Percentiles rank a stretch among this genome's conserved stretches.
Evolutionary conservation across 2,888 invertebrate genomes (phyloP).

Genomic region (Cryptus armator): DNA sequence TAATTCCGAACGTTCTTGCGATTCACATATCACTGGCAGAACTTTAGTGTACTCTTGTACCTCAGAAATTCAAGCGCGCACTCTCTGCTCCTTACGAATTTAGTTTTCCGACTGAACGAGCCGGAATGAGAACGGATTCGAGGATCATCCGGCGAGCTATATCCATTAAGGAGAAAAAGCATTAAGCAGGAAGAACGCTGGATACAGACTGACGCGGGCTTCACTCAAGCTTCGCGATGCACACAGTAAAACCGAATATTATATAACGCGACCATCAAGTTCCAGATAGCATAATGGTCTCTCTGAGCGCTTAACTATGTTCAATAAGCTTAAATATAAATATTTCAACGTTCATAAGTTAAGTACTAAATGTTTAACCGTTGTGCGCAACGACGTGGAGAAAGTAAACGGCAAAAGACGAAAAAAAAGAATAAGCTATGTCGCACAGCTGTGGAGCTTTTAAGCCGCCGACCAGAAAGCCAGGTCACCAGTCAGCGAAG

Average conservation of each 20-base stretch:
- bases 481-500: background rate
- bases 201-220: background rate
- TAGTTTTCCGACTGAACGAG: conserved; percentile 61
- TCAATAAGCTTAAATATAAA: conserved; percentile 11
- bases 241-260: conserved; percentile 26
- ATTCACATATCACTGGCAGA: conserved; percentile 26
- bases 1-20: conserved; percentile 48
- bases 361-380: background rate
- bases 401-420: background rate
- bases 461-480: conserved; percentile 8
- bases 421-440: background rate
- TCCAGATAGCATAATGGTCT: background rate
- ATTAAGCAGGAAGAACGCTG: conserved; percentile 9
- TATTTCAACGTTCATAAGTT: background rate
- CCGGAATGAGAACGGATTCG: conserved; percentile 52
- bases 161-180: conserved; percentile 44
- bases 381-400: background rate
- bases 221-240: background rate
- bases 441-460: conserved; percentile 36
- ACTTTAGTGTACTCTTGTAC: conserved; percentile 30
- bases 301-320: background rate
- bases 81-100: conserved; percentile 50
- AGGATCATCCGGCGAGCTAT: conserved; percentile 44
- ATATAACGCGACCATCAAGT: background rate
- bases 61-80: conserved; percentile 33